Evolutionary conservation across 2,797 vertebrate genomes (phyloP).

Genomic region (Neostethus bicornis): DNA sequence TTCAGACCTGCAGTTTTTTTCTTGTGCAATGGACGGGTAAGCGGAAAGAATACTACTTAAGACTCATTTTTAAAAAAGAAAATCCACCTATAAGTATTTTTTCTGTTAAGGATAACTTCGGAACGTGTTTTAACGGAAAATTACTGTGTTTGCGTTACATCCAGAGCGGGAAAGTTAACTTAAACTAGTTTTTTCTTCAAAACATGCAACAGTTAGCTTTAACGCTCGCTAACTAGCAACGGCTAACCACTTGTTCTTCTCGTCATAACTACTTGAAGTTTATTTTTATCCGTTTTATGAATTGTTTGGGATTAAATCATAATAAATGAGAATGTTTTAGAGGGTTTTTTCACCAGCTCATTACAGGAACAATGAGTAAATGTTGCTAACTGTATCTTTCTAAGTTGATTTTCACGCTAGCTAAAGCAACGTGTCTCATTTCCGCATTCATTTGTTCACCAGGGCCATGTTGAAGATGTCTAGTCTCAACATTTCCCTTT

Average conservation of each 20-base stretch:
- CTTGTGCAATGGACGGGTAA: slow-evolving; percentile 99
- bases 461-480: slow-evolving; percentile 76
- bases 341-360: too few species aligned
- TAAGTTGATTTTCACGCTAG: slow-evolving; percentile 57
- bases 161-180: slow-evolving; percentile 61
- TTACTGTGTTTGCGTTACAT: slow-evolving; percentile 3
- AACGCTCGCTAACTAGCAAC: slow-evolving; percentile 52
- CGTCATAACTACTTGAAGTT: too few species aligned
- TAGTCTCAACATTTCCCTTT: slow-evolving; percentile 48
- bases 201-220: slow-evolving; percentile 80
- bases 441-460: slow-evolving; percentile 80
- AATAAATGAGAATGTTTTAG: too few species aligned
- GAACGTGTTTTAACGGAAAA: accelerated
- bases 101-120: background rate
- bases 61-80: slow-evolving; percentile 21
- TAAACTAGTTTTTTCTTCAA: slow-evolving; percentile 57
- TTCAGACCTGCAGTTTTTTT: slow-evolving; percentile 87
- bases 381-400: slow-evolving; percentile 43
- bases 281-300: too few species aligned
- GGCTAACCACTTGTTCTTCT: too few species aligned
- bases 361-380: too few species aligned
- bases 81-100: background rate
- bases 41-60: slow-evolving; percentile 71
- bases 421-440: slow-evolving; percentile 83
- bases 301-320: too few species aligned